Evolutionary conservation across 2,888 invertebrate species (phyloP), one percentile per base, ranked within the genome.

Genomic region (Cheiracanthium punctorium): DNA sequence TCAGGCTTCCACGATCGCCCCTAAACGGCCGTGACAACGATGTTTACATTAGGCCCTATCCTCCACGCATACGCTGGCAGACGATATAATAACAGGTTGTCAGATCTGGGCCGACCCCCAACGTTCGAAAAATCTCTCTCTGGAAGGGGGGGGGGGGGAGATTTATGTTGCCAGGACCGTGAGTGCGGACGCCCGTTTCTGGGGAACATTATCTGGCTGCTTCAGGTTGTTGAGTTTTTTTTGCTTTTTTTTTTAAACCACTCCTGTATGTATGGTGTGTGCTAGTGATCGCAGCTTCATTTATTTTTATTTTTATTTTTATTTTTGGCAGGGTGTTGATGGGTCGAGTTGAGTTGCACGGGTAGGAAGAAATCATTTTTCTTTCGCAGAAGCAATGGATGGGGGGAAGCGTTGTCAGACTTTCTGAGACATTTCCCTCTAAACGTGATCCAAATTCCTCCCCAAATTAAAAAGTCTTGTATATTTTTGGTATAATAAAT

Each of bases 41-140:
- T 85, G 84, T 85, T 85, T 85, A 85, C 84, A 85, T 79, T 85
- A 85, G 79, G 73, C 30, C 77, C 72, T 37, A 37, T 37, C 71
- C 79, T 77, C 76, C 73, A 52, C 37, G 65, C 24, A 20, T 52
- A 69, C 72, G 71, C 29, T 52, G n/a, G 67, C 52, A 79, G 79
- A 79, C 73, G 84, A 70, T 43, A 69, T 85, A 85, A 85, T 85
- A 79, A 79, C 79, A 85, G 84, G 84, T 84, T 85, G 84, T 85
- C 84, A 79, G 58, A 41, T 14, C 28, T 24, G 69, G 84, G 73
- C 67, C 67, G 74, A 52, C 73, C 84, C 84, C 84, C 73, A 37
- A 30, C 48, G 67, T 33, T 69, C 73, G 24, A 24, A 24, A 32
- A n/a, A n/a, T n/a, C n/a, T n/a, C n/a, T n/a, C n/a, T n/a, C n/a